Conservation (phyloP, 2,888 invertebrate genomes). For the Margaritifera margaritifera region DNA sequence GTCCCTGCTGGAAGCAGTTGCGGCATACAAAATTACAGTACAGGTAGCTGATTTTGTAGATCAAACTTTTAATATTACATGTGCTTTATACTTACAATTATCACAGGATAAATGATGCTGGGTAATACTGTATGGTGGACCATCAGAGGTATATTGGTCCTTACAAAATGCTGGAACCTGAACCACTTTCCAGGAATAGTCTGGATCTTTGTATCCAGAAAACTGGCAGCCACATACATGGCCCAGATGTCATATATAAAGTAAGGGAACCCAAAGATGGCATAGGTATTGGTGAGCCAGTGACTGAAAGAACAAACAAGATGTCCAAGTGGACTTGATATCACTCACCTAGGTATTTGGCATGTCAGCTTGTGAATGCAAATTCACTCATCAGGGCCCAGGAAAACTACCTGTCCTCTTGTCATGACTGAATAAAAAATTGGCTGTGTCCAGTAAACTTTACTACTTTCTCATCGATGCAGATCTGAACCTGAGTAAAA, state of each 20-base stretch:
- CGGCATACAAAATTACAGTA: too few relatives aligned
- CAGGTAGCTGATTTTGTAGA: too few relatives aligned
- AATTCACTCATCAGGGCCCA: too few relatives aligned
- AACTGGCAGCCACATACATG: slow-evolving; percentile 55
- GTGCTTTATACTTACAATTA: slow-evolving; percentile 55
- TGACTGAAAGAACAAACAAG: slow-evolving; percentile 49
- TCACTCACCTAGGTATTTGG: neutral
- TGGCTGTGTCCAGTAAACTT: too few relatives aligned
- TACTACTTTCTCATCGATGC: too few relatives aligned
- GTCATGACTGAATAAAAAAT: too few relatives aligned
- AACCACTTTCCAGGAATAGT: slow-evolving; percentile 2
- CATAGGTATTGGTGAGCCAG: slow-evolving; percentile 60
- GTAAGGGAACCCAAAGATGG: slow-evolving; percentile 64
- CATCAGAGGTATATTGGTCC: slow-evolving; percentile 50
- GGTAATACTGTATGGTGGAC: slow-evolving; percentile 64
- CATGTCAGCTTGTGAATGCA: too few relatives aligned
- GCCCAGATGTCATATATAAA: slow-evolving; percentile 64
- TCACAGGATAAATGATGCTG: slow-evolving; percentile 56
- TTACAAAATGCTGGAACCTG: slow-evolving; percentile 40
- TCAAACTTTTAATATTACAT: neutral
- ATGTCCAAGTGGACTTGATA: neutral
- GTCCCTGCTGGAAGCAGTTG: too few relatives aligned
- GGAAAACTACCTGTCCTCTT: too few relatives aligned
- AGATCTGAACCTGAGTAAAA: too few relatives aligned
- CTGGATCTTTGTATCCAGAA: slow-evolving; percentile 28